phyloP scores from a whole-genome alignment of 1,140 invertebrate genomes.

The Tribolium castaneum region DNA sequence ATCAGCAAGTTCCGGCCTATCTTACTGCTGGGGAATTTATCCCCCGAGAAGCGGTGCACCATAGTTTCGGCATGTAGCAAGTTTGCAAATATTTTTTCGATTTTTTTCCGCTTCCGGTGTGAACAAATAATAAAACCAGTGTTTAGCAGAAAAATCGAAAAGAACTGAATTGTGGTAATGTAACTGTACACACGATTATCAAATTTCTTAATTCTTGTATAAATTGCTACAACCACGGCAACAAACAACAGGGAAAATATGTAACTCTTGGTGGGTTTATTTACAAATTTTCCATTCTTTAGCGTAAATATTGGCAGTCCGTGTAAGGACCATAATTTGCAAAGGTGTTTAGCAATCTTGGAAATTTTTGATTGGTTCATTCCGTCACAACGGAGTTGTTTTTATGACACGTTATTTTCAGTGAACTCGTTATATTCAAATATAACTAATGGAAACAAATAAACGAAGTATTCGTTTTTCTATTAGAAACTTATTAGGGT shows the following conservation, averaged over 20 bases:
- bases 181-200: neutral
- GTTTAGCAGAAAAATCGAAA: neutral
- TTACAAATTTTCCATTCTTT: slow-evolving; percentile 3
- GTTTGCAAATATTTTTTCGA: neutral
- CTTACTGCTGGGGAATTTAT: neutral
- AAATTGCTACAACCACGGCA: neutral
- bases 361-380: neutral
- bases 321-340: neutral
- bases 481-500: too few species aligned
- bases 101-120: neutral
- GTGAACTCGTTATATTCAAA: too few species aligned
- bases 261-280: neutral
- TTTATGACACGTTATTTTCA: neutral
- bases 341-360: neutral
- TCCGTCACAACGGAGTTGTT: neutral
- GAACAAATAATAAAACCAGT: neutral
- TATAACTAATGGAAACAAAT: too few species aligned
- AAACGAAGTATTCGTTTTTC: too few species aligned
- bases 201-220: neutral
- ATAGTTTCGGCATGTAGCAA: neutral
- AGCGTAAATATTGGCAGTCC: neutral
- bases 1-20: neutral
- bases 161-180: neutral
- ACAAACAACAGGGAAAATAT: neutral
- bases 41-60: neutral